Base-by-base conservation (phyloP, 2,113 vertebrate species). In the Channa argus region DNA sequence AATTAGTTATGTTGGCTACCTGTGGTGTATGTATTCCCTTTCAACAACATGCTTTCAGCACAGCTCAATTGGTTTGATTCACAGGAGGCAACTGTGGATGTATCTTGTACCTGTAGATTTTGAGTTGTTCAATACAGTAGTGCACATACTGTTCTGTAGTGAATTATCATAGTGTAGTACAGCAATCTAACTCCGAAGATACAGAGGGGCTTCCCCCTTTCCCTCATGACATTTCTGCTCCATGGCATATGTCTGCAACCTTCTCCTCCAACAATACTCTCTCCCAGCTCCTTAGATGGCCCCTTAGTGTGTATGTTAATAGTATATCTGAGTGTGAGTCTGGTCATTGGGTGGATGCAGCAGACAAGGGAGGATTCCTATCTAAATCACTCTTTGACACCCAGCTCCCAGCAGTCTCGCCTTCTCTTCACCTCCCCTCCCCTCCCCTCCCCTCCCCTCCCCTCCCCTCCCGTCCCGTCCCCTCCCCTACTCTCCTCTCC, bases 211-310 rank as follows among this genome's bases (percentile, higher is more conserved):
- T 88, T 89, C 74, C 80, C 90, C 71, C 55, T 5, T 62, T 84
- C 83, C 75, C 68, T 63, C 56, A 66, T 87, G 80, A 88, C 84
- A 90, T 89, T 86, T 90, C 88, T 91, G 89, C 88, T 90, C 84
- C 78, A 64, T 91, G 88, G 91, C 90, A 87, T 79, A 55, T 63
- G 70, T 85, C 82, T 89, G 79, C 74, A 89, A 73, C 82, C 83
- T 77, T 55, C 80, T 77, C 86, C 88, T 88, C 87, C 82, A 77
- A 78, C 80, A 80, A 65, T 79, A 83, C 77, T 81, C 66, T 78
- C 63, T 71, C 56, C 44, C 67, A 84, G 80, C 83, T 91, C 88
- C 89, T 85, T 91, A 90, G 86, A 91, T 80, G 87, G 92, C 81
- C 85, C 82, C 71, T 75, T 14, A 12, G 70, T 68, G 55, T 78